Conservation (phyloP, 2,888 invertebrate species). For the Tineola bisselliella region DNA sequence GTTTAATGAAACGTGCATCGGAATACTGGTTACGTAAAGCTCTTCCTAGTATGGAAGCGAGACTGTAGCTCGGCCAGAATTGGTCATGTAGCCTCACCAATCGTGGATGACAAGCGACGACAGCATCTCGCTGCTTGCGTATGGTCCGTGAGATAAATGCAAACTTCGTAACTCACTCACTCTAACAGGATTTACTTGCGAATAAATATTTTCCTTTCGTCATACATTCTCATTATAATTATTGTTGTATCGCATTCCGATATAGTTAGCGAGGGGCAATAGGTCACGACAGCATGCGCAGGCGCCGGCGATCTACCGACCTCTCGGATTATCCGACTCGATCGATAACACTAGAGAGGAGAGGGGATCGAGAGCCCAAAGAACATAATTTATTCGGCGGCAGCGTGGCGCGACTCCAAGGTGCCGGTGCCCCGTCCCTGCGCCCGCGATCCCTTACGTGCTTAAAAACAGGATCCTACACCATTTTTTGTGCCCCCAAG, state of each 20-base stretch:
- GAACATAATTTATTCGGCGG: constrained; percentile 65
- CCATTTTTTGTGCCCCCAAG: constrained; percentile 41
- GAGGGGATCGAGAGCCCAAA: constrained; percentile 30
- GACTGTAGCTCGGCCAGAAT: background rate
- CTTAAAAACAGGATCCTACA: constrained; percentile 40
- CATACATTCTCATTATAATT: constrained; percentile 41
- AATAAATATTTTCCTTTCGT: too few relatives aligned
- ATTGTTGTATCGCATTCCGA: constrained; percentile 42
- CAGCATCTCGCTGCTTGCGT: background rate
- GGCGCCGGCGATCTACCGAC: constrained; percentile 46
- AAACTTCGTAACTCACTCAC: too few relatives aligned
- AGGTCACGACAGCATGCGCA: constrained; percentile 41
- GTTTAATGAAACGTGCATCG: too few relatives aligned
- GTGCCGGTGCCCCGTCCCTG: constrained; percentile 32
- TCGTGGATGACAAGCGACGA: background rate
- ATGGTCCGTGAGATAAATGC: background rate
- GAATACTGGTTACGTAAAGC: background rate
- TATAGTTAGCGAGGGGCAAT: constrained; percentile 28
- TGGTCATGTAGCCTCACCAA: background rate
- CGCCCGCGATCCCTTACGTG: constrained; percentile 23
- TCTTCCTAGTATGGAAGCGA: background rate
- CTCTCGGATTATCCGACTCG: constrained; percentile 56
- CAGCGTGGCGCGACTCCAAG: constrained; percentile 59
- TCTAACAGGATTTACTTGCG: too few relatives aligned
- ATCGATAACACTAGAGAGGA: constrained; percentile 38